A percentile compares a stretch with the other conserved stretches of the same genome.
phyloP scores from a whole-genome alignment of 2,797 vertebrate species.

The Sphaeramia orbicularis region DNA sequence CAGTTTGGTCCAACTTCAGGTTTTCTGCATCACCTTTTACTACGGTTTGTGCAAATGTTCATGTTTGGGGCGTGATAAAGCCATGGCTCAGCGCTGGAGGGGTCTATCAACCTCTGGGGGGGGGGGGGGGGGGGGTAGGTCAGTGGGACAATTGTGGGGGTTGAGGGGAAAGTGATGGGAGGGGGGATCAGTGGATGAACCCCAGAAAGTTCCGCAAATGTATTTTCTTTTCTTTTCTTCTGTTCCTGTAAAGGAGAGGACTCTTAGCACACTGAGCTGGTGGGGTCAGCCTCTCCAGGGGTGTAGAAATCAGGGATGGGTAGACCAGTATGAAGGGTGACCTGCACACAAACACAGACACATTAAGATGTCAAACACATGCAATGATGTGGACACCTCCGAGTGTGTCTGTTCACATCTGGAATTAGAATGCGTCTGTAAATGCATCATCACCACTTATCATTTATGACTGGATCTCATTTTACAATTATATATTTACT shows the following conservation, averaged over 20 bases:
- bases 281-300: conserved; percentile 82
- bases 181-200: conserved; percentile 32
- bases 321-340: conserved; percentile 95
- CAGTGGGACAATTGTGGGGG: conserved; percentile 10
- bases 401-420: too few relatives aligned
- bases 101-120: too few relatives aligned
- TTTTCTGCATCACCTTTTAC: background rate
- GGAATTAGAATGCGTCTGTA: too few relatives aligned
- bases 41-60: conserved; percentile 31
- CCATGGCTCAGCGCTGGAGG: conserved; percentile 65
- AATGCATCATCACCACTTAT: too few relatives aligned
- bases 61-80: conserved; percentile 57
- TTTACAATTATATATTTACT: too few relatives aligned
- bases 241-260: background rate
- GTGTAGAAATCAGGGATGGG: conserved; percentile 97
- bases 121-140: conserved; percentile 33
- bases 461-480: too few relatives aligned
- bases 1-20: background rate
- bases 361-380: too few relatives aligned
- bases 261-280: conserved; percentile 82
- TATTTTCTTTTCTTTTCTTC: conserved; percentile 6
- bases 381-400: too few relatives aligned
- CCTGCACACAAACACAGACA: conserved; percentile 73
- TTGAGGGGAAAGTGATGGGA: background rate
- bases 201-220: conserved; percentile 21